Evolutionary conservation across 2,797 vertebrate species (phyloP), one percentile per base, ranked within the genome.

Genomic region (Pipistrellus pygmaeus): DNA sequence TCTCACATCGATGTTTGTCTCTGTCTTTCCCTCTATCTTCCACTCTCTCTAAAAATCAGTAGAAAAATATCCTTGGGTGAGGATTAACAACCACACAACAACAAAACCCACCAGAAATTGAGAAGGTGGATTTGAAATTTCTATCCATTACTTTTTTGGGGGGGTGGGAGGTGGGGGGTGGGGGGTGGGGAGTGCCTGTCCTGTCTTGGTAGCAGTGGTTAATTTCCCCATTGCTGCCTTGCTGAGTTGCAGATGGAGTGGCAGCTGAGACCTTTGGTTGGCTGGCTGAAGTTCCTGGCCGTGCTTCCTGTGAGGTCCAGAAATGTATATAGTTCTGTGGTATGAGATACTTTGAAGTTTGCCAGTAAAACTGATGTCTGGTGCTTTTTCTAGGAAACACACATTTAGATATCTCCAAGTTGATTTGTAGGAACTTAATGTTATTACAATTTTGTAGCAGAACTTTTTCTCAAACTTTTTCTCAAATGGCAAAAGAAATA

Each of bases 361-460:
- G 94, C 90, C 96, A 89, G 92, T 95, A 95, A 96, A 97, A 95
- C 44, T 83, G 85, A 94, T 91, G 57, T 60, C 95, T 96, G 93
- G 92, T 90, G 88, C 62, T 91, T 90, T 95, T 97, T 94, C 88
- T 89, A 95, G 92, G 95, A 93, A 95, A 96, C 96, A 92, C 69
- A 85, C 83, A 90, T 92, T 86, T 68, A 94, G 88, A 92, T 69
- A 0, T 95, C 95, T 96, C 92, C 88, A 96, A 83, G 71, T 85
- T 94, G 88, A 96, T 95, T 95, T 91, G 94, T 96, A 92, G 80
- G 90, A 91, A 95, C 68, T 96, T 93, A 71, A 48, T 62, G 93
- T 96, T 95, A 88, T 82, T 85, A 95, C 91, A 83, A 77, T 87
- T 94, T 81, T 92, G 93, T 44, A 81, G 91, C 76, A 41, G 85